These are phyloP conservation scores for Anguilla megastoma DNA, from an alignment of 2,797 vertebrate species.

Conservation along the genomic window DNA sequence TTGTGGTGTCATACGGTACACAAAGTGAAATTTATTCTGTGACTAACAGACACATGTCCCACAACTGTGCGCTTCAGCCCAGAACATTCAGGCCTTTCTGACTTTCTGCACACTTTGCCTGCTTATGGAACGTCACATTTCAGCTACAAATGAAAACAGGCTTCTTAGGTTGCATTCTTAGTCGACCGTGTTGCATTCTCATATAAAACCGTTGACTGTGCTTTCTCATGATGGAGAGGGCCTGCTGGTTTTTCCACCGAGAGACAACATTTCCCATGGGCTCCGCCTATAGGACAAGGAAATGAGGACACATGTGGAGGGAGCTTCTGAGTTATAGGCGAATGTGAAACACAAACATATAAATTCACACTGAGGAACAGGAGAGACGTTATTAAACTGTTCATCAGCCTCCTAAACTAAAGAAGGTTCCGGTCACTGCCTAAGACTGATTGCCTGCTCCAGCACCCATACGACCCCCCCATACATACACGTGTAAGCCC, in stretches of 20 bases:
- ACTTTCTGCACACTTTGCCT: neutral
- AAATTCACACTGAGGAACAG: neutral
- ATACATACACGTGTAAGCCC: neutral
- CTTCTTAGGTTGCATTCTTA: neutral
- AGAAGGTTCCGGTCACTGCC: constrained; percentile 3
- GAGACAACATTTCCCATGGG: neutral
- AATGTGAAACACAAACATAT: constrained; percentile 2
- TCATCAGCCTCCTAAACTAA: neutral
- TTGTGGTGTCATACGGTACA: neutral
- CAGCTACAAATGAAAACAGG: neutral
- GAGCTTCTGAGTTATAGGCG: constrained; percentile 11
- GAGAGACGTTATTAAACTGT: neutral
- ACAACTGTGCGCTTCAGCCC: neutral
- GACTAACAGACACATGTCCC: neutral
- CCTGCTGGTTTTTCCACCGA: neutral
- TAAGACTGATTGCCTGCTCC: neutral
- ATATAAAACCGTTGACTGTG: no score
- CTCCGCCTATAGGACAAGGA: neutral
- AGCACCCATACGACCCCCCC: constrained; percentile 13
- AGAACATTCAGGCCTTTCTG: neutral
- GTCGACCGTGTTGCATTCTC: neutral
- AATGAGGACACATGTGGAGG: neutral
- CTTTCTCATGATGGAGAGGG: neutral
- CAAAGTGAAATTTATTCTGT: neutral
- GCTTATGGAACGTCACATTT: neutral